phyloP scores from a whole-genome alignment of 2,888 invertebrate genomes.

The Diarsia dahlii region DNA sequence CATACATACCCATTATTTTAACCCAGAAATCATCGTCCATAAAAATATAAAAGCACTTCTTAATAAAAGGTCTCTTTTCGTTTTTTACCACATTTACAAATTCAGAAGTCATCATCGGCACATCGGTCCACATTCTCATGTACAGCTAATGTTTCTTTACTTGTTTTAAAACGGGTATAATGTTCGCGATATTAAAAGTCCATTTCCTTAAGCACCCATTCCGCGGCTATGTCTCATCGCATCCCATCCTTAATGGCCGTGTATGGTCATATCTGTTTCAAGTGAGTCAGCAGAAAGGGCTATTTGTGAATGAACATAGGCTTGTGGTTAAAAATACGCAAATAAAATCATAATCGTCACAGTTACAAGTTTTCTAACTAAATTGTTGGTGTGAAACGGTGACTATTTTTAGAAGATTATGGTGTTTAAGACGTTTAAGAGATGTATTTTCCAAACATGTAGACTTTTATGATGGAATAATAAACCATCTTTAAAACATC shows the following conservation, averaged over 20 bases:
- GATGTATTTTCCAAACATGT: constrained; percentile 37
- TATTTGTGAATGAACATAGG: constrained; percentile 56
- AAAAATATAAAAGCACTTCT: constrained; percentile 34
- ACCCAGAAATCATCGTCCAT: constrained; percentile 31
- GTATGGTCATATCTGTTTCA: constrained; percentile 68
- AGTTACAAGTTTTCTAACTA: constrained; percentile 34
- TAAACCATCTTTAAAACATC: constrained; percentile 20
- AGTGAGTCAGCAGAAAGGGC: constrained; percentile 57
- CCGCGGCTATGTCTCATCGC: constrained; percentile 66
- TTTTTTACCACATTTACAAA: constrained; percentile 42
- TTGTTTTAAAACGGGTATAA: constrained; percentile 60
- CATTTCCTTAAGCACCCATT: constrained; percentile 73
- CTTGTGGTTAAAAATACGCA: constrained; percentile 55
- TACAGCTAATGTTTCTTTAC: constrained; percentile 58
- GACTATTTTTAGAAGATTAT: constrained; percentile 49
- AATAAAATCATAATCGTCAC: constrained; percentile 37
- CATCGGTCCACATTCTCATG: constrained; percentile 57
- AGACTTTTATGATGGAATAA: constrained; percentile 28
- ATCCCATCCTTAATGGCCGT: constrained; percentile 67
- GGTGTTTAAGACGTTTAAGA: constrained; percentile 21
- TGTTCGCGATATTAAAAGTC: constrained; percentile 70
- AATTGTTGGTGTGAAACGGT: constrained; percentile 22
- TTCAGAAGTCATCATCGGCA: constrained; percentile 54
- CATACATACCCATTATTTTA: constrained; percentile 22
- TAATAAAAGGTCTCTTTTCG: constrained; percentile 42